Base-by-base conservation (phyloP, 2,888 invertebrate genomes). In the Hyppa rectilinea region DNA sequence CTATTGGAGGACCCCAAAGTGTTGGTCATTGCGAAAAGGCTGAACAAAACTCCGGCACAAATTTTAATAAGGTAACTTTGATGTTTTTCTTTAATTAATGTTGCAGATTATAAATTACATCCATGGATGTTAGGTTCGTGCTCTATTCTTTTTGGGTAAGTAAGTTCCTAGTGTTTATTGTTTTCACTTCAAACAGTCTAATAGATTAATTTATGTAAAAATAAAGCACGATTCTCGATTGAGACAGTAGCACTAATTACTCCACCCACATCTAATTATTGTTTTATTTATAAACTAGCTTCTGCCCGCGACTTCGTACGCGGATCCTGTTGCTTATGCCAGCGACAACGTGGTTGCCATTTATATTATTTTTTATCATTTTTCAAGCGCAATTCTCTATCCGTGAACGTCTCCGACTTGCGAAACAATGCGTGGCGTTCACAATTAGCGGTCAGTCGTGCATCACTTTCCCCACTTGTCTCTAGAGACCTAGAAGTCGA, bases 41-140 rank as follows among this genome's bases (percentile, higher is more conserved):
- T 97, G 85, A 95, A 96, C 5, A 97, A 97, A 90, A 94, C 96
- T 9, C 86, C 97, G 0, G 97, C 97, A 17, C 97, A 97, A 93
- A 95, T 97, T 52, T 94, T 97, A 67, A 91, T 97, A 20, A 95
- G 97, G 82, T 96, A 73, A 59, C 31, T 52, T 70, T 62, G 53
- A 64, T 55, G 55, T 43, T 10, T 68, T 38, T 2, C 10, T 34
- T 53, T 26, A 45, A 36, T 61, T n/a, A 65, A 63, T 34, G 40
- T 26, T 7, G 26, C 20, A 26, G 7, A 65, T 52, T 14, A n/a
- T 56, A 58, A 52, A 40, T 29, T n/a, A 40, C 40, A 64, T 43
- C 29, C 9, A 49, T 36, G 6, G 10, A 17, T 43, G 17, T 34
- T 12, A 36, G 34, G n/a, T 26, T 2, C 17, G 23, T 17, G 20